Percentiles rank a stretch among this genome's conserved stretches.
Evolutionary conservation across 2,888 invertebrate genomes (phyloP).

Genomic region (Apoda limacodes): DNA sequence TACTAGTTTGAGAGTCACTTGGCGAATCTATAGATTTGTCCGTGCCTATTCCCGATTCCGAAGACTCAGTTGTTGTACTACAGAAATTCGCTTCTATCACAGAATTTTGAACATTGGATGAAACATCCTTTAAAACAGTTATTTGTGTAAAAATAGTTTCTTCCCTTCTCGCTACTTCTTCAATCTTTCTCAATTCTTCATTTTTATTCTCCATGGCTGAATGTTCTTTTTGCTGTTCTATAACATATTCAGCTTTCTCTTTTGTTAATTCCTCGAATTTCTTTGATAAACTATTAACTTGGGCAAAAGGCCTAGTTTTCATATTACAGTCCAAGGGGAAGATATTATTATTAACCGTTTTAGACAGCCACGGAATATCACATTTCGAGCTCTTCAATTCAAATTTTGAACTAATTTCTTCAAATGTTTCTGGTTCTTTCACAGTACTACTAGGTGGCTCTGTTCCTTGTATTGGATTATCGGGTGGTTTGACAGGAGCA

Average conservation of each 20-base stretch:
- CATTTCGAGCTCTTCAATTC: constrained; percentile 43
- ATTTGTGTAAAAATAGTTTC: constrained; percentile 60
- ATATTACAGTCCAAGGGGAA: constrained; percentile 45
- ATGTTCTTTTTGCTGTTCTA: constrained; percentile 17
- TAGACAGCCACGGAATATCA: constrained; percentile 63
- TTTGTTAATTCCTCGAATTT: constrained; percentile 39
- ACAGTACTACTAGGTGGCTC: constrained; percentile 62
- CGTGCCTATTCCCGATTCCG: constrained; percentile 59
- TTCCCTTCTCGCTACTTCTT: constrained; percentile 50
- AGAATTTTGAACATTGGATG: constrained; percentile 54
- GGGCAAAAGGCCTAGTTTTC: constrained; percentile 52
- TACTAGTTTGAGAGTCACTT: constrained; percentile 56
- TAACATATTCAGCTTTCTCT: constrained; percentile 19
- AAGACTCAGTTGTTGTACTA: constrained; percentile 50
- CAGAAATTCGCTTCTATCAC: constrained; percentile 57
- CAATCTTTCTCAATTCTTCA: constrained; percentile 36
- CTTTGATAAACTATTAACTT: constrained; percentile 46
- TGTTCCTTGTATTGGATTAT: constrained; percentile 59
- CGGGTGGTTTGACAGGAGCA: constrained; percentile 58
- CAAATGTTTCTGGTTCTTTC: constrained; percentile 46
- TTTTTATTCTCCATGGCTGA: too few species aligned
- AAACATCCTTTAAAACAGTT: constrained; percentile 57
- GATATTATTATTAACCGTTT: constrained; percentile 60
- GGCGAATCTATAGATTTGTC: constrained; percentile 63
- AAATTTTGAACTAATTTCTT: constrained; percentile 28